Evolutionary conservation across 1,140 invertebrate species (phyloP), one percentile per base, ranked within the genome.

Genomic region (Aphelenchoides fujianensis): DNA sequence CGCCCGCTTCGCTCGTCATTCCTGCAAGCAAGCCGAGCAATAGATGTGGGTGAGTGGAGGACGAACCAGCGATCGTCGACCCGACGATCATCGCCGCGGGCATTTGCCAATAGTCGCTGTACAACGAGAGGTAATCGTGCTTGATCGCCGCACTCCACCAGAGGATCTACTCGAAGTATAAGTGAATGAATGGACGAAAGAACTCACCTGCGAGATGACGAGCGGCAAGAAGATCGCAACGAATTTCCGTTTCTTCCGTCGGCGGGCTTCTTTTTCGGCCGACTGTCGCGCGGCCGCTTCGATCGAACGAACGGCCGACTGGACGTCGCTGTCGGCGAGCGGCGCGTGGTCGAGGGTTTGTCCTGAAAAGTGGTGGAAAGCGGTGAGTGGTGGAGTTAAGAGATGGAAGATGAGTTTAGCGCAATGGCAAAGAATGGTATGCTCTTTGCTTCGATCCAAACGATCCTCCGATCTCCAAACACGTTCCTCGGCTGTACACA

Each of bases 21-120:
- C 63, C 73, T 31, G 68, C 55, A 76, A 74, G 72, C n/a, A n/a
- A 54, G 2, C 27, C 37, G 54, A 5, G n/a, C n/a, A n/a, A n/a
- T 41, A 19, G 12, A 28, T 19, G 9, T 12, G 23, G 16, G 9
- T 1, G 54, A 9, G 12, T 3, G 27, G n/a, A n/a, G n/a, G n/a
- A n/a, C n/a, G n/a, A n/a, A 48, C 41, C 41, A 12, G 41, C 41
- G 23, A 48, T 48, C 23, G 41, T 48, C 23, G 41, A 48, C 23
- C 41, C 41, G 41, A 48, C 23, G 41, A 48, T 48, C 41, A 48
- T 48, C 12, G 41, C 41, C 23, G 41, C 41, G 12, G 41, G 41
- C 41, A 48, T 48, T 48, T 48, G 41, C 41, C 41, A 48, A 23
- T 48, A 48, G 23, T 12, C 23, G 12, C 23, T 48, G 41, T 48